These are phyloP conservation scores for Dolichotis patagonum DNA, from an alignment of 2,113 vertebrate species.

Conservation along the genomic window DNA sequence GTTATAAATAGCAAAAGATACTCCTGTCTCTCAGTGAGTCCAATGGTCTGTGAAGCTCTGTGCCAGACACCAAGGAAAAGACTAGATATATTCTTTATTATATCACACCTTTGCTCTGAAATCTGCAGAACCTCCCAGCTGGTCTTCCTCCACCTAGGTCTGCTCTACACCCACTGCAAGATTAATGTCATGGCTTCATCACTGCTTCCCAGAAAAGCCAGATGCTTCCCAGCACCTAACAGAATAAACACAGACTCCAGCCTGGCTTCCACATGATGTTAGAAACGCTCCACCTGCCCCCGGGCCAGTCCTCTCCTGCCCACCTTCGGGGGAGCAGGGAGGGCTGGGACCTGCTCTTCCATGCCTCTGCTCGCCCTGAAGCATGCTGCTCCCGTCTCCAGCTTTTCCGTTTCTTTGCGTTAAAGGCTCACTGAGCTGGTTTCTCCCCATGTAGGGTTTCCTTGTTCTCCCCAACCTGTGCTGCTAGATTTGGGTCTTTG, in stretches of 20 bases:
- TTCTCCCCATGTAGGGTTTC: rapidly evolving
- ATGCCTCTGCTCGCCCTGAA: neutral
- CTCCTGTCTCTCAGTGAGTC: neutral
- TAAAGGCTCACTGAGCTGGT: neutral
- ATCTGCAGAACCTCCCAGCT: neutral
- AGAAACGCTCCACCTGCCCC: too few relatives aligned
- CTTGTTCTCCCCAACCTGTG: rapidly evolving
- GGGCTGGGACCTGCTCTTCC: neutral
- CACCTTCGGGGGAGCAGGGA: neutral
- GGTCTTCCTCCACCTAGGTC: neutral
- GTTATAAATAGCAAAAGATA: neutral
- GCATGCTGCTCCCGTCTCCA: neutral
- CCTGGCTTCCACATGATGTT: neutral
- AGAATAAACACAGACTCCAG: neutral
- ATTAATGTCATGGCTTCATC: rapidly evolving
- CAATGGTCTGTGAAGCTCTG: neutral
- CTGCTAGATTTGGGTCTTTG: neutral
- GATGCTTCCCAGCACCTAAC: neutral
- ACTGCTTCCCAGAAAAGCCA: neutral
- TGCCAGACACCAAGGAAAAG: neutral
- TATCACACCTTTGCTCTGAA: neutral
- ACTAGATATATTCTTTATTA: neutral
- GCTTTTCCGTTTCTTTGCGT: rapidly evolving
- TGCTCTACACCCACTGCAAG: neutral
- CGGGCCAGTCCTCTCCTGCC: neutral